Percentiles rank a stretch among this genome's conserved stretches.
These are phyloP conservation scores for Hippocampus comes DNA, from an alignment of 2,113 vertebrate species.

Conservation along the genomic window DNA sequence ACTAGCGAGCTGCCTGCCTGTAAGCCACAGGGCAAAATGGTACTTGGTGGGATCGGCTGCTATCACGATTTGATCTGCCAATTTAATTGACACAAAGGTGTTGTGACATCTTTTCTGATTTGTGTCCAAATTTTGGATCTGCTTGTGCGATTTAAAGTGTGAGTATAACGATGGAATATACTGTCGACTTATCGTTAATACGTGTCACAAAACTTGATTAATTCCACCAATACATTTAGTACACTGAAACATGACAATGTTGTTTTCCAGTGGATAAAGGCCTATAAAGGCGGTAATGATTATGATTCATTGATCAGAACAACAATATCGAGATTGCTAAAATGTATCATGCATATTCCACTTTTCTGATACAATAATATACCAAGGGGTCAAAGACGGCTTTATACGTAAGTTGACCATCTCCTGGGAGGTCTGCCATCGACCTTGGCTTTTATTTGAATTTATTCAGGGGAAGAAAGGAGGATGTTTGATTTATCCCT, in stretches of 20 bases:
- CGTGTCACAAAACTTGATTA: too few species aligned
- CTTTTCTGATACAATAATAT: constrained; percentile 54
- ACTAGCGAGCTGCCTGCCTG: constrained; percentile 31
- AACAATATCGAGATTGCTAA: not conserved
- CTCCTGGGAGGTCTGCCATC: constrained; percentile 51
- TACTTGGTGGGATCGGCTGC: constrained; percentile 30
- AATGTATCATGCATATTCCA: constrained; percentile 32
- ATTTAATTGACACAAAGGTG: constrained; percentile 52
- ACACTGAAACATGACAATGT: too few species aligned
- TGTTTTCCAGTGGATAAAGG: not conserved
- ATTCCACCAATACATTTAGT: too few species aligned
- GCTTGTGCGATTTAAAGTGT: not conserved
- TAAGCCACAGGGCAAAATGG: constrained; percentile 40
- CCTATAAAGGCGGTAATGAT: not conserved
- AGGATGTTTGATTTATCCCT: constrained; percentile 66
- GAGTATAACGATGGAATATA: not conserved
- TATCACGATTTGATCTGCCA: constrained; percentile 6
- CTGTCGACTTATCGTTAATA: too few species aligned
- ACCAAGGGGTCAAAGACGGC: constrained; percentile 46
- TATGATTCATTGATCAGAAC: not conserved
- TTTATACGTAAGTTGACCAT: constrained; percentile 25
- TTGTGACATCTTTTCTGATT: constrained; percentile 26
- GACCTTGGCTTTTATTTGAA: constrained; percentile 57
- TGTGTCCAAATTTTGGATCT: constrained; percentile 19
- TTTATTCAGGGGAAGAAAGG: constrained; percentile 63